Evolutionary conservation across 1,140 invertebrate genomes (phyloP).

Genomic region (Bombus vancouverensis): DNA sequence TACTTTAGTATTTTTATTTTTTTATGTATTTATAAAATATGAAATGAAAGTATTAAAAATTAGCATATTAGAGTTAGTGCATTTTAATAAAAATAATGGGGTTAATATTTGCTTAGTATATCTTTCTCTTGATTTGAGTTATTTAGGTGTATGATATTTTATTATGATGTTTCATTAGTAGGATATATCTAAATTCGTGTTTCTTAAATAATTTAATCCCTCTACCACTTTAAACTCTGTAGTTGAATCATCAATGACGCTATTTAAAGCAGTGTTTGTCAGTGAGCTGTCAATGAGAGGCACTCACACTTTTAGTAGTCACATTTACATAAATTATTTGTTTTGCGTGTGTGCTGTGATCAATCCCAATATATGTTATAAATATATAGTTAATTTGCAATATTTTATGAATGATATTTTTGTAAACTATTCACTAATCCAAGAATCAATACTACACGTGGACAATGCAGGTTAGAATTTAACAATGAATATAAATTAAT

Average conservation of each 20-base stretch:
- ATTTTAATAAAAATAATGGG: neutral
- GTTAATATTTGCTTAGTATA: neutral
- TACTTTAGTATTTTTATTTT: neutral
- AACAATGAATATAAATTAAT: conserved; percentile 8
- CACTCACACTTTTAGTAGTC: neutral
- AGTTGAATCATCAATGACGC: conserved; percentile 36
- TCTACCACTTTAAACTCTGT: neutral
- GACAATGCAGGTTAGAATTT: conserved; percentile 56
- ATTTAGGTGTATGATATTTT: neutral
- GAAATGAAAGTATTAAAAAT: neutral
- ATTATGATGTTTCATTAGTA: neutral
- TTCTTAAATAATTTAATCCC: neutral
- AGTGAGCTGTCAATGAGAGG: conserved; percentile 16
- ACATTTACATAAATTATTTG: neutral
- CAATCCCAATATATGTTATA: neutral
- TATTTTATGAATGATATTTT: neutral
- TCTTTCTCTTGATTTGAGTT: neutral
- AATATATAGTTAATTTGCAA: neutral
- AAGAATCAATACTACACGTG: conserved; percentile 25
- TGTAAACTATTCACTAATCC: neutral
- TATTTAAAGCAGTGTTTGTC: conserved; percentile 7
- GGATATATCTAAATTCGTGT: neutral
- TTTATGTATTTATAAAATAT: neutral
- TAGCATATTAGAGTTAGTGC: neutral
- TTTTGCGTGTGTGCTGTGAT: neutral